Base-by-base conservation (phyloP, 2,888 invertebrate genomes). In the Schizotus pectinicornis region DNA sequence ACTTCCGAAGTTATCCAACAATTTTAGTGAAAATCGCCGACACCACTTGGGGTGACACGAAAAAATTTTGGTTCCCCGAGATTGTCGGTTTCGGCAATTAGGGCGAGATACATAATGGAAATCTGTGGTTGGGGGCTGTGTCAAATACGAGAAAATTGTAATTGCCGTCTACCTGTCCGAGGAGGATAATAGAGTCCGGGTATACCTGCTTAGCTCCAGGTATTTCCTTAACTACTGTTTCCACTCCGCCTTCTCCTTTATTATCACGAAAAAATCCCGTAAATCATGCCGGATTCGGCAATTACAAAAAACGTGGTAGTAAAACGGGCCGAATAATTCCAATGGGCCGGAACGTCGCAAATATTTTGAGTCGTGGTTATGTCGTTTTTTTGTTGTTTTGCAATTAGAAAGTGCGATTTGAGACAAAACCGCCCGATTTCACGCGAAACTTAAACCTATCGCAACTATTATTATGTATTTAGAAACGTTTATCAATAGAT, bases 111-210 rank as follows among this genome's bases (percentile, higher is more conserved):
- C 5, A 22, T 22, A 22, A 22, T 22, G 5, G 22, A 22, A 22
- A 22, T 22, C 5, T 2, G 22, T 22, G 22, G 22, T 22, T 22
- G 22, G 22, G 22, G 22, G 2, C 22, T 45, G 42, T 51, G 49
- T 51, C 51, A 46, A 46, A 46, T 6, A 30, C 8, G 22, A 11
- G 11, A 41, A 45, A 56, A 56, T 36, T 45, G 42, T 56, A 56
- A 56, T 56, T 56, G 56, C 51, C 39, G 49, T 51, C 56, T 56
- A 56, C 56, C 56, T 56, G 56, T 56, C 51, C 31, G 37, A 33
- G 43, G 33, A 12, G 45, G 39, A 51, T 51, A 56, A 56, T 51
- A 47, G 56, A 37, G 39, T 34, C 51, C 56, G 41, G 46, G 46
- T 51, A 56, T 39, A 42, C 41, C 39, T 48, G 39, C 7, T 14